Percentiles rank a stretch among this genome's conserved stretches.
phyloP scores from a whole-genome alignment of 1,140 invertebrate genomes.

The Sinonovacula constricta region DNA sequence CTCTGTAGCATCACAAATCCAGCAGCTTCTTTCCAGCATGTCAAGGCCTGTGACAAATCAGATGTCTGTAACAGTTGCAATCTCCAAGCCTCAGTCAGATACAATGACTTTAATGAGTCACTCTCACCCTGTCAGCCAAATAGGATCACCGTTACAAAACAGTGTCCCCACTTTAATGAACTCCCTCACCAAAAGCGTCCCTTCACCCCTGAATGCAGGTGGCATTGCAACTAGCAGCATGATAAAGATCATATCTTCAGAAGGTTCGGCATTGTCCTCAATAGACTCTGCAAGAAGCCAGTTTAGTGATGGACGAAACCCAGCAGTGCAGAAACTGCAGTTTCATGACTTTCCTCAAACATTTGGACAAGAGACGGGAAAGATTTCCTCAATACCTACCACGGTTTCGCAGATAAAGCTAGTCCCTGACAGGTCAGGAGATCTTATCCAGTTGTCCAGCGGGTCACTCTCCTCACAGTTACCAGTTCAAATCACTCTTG shows the following conservation, averaged over 20 bases:
- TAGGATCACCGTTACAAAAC: constrained; percentile 47
- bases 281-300: background rate
- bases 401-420: no score
- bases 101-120: no score
- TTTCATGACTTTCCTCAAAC: constrained; percentile 72
- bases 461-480: no score
- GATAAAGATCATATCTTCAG: constrained; percentile 24
- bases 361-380: constrained; percentile 56
- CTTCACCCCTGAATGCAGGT: no score
- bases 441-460: no score
- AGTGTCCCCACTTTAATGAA: constrained; percentile 48
- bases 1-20: constrained; percentile 64
- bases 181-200: constrained; percentile 18
- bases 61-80: background rate
- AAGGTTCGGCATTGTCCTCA: background rate
- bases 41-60: constrained; percentile 28
- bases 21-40: constrained; percentile 63
- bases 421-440: no score
- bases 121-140: constrained; percentile 17
- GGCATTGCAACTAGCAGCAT: constrained; percentile 15
- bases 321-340: constrained; percentile 67
- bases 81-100: constrained; percentile 5
- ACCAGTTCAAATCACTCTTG: no score
- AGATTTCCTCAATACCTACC: constrained; percentile 50
- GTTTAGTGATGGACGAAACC: constrained; percentile 52